Percentiles rank a stretch among this genome's conserved stretches.
Conservation (phyloP, 92 coral and sea anemone genomes). For the Ricordea florida region DNA sequence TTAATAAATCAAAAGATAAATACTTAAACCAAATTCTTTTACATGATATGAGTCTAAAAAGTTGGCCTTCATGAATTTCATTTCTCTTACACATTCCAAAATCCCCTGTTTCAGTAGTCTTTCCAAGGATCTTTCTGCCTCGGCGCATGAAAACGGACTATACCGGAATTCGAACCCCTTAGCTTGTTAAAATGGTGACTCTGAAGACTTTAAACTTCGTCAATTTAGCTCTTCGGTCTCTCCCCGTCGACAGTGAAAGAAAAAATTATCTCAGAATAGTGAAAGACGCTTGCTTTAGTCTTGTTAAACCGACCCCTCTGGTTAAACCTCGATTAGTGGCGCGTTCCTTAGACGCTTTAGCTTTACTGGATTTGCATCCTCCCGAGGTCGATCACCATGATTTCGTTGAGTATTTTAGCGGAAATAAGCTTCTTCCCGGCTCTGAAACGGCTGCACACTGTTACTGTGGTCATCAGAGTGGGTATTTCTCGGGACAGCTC, state of each 20-base stretch:
- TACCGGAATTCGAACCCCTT: too few relatives aligned
- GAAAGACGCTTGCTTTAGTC: slow-evolving; percentile 76
- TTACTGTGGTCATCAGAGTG: slow-evolving; percentile 97
- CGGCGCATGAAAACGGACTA: too few relatives aligned
- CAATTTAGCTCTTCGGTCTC: slow-evolving; percentile 74
- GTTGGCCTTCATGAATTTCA: too few relatives aligned
- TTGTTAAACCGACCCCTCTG: slow-evolving; percentile 85
- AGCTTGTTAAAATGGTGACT: too few relatives aligned
- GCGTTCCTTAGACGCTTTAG: slow-evolving; percentile 68
- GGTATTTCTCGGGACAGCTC: slow-evolving; percentile 95
- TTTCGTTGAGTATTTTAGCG: slow-evolving; percentile 88
- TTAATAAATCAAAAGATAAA: too few relatives aligned
- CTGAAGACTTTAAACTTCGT: slow-evolving; percentile 83
- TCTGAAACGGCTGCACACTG: slow-evolving; percentile 96
- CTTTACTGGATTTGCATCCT: slow-evolving; percentile 71
- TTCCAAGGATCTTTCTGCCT: too few relatives aligned
- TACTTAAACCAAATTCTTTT: too few relatives aligned
- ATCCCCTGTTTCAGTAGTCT: too few relatives aligned
- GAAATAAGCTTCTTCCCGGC: slow-evolving; percentile 83
- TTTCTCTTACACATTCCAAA: too few relatives aligned
- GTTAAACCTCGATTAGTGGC: slow-evolving; percentile 73
- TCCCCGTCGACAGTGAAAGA: slow-evolving; percentile 83
- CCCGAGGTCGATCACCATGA: slow-evolving; percentile 69
- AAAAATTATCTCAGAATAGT: slow-evolving; percentile 82
- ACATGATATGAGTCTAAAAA: too few relatives aligned